Evolutionary conservation across 53 echinoderm and acorn worm species (phyloP).

Genomic region (Temnopleurus reevesii): DNA sequence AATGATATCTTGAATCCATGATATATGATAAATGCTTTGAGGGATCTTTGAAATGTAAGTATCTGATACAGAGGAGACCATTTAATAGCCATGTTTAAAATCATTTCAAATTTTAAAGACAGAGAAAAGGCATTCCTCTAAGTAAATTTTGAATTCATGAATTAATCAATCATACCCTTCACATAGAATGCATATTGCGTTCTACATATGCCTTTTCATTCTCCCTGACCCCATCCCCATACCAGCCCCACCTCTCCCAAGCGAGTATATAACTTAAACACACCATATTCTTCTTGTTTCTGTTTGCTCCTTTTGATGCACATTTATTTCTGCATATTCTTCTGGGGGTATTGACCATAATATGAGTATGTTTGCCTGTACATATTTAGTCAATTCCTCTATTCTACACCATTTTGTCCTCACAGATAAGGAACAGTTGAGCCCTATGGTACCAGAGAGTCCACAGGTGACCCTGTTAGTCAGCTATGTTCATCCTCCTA

Average conservation of each 20-base stretch:
- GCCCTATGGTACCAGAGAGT: conserved; percentile 78
- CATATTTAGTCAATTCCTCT: not conserved
- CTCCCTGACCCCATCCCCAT: not conserved
- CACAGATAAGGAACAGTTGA: conserved; percentile 85
- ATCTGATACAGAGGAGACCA: no score
- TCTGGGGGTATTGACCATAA: no score
- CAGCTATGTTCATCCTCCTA: conserved; percentile 93
- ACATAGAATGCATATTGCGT: not conserved
- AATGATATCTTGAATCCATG: no score
- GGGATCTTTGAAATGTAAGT: no score
- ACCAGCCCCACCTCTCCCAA: not conserved
- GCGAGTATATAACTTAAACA: not conserved
- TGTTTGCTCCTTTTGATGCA: no score
- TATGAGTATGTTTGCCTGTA: not conserved
- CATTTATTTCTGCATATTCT: no score
- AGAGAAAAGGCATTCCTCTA: not conserved
- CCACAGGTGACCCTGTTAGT: conserved; percentile 96
- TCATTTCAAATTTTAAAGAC: not conserved
- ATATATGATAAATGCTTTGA: no score
- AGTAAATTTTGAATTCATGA: not conserved
- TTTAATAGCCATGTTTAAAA: no score
- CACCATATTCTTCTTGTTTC: not conserved
- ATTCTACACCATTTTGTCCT: not conserved
- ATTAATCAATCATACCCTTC: not conserved
- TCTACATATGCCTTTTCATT: not conserved